These are phyloP conservation scores for Apotomis capreana DNA, from an alignment of 2,888 invertebrate genomes.

Conservation along the genomic window DNA sequence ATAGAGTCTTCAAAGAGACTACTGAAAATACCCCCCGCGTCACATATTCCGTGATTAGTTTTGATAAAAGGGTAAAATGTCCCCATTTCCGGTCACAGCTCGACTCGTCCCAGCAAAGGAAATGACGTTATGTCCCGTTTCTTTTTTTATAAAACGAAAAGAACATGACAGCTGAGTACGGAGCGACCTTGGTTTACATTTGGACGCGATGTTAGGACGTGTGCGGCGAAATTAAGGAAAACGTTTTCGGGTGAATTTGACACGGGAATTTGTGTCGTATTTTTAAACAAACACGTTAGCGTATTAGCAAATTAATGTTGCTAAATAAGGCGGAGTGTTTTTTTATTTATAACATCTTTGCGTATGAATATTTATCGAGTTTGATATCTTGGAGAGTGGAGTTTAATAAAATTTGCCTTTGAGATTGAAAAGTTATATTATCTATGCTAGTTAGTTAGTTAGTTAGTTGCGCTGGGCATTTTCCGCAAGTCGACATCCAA, in stretches of 20 bases:
- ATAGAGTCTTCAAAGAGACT: background rate
- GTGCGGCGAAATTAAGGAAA: constrained; percentile 10
- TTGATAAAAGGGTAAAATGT: constrained; percentile 40
- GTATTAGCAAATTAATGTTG: background rate
- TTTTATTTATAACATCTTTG: too few relatives aligned
- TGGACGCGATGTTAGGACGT: constrained; percentile 1
- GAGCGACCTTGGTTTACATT: constrained; percentile 22
- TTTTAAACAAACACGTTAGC: constrained; percentile 1
- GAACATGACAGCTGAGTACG: constrained; percentile 30
- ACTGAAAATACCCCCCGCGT: constrained; percentile 1
- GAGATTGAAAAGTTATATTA: too few relatives aligned
- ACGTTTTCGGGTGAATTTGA: constrained; percentile 1
- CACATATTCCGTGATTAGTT: constrained; percentile 39
- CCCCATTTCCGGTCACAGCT: constrained; percentile 37
- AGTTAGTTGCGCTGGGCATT: too few relatives aligned
- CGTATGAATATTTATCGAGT: too few relatives aligned
- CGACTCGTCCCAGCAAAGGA: constrained; percentile 31
- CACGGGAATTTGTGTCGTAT: constrained; percentile 1
- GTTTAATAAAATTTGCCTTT: too few relatives aligned
- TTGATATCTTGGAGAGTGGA: too few relatives aligned
- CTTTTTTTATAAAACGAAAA: constrained; percentile 37
- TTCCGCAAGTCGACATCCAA: too few relatives aligned
- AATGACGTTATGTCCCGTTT: constrained; percentile 36
- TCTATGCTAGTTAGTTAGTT: too few relatives aligned
- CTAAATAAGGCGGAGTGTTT: background rate